Base-by-base conservation (phyloP, 53 echinoderm and acorn worm genomes). In the Apostichopus leukothele region DNA sequence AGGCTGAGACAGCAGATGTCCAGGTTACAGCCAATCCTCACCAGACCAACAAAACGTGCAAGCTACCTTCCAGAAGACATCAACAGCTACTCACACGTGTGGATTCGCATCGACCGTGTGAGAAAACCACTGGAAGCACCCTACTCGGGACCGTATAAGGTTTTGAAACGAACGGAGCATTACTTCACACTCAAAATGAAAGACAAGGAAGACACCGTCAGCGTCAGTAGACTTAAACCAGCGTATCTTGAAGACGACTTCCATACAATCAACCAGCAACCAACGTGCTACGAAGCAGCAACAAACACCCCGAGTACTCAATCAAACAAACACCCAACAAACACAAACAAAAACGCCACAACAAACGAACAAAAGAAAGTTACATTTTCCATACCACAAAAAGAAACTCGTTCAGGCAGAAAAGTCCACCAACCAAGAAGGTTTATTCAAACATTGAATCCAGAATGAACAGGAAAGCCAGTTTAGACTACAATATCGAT, bases 171-270 rank as follows among this genome's bases (percentile, higher is more conserved):
- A 6, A 52, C 22, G 9, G 51, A 79, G 5, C 26, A 50, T 6
- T 79, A 52, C 11, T 79, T 25, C 4, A 50, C 79, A 50, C 22
- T 79, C n/a, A 9, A 79, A 7, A 9, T 79, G 7, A 79, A 51
- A 50, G 52, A n/a, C 22, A 22, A 11, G 1, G 51, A 79, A 27
- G 50, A 6, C 50, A 79, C 50, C 50, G 52, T 78, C 4, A 78
- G 79, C 79, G 39, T 78, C 16, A 51, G 39, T 78, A 78, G 79
- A 78, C 79, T 78, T 22, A 78, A 78, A 14, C 27, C 50, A 9
- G 39, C 79, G 5, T 78, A 78, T 78, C 39, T 21, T 1, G 74
- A 74, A 21, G 74, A 74, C 39, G 39, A 39, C 39, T 39, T 39
- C 39, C 39, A 39, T 3, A 39, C 39, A 2, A 39, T 39, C 39